These are phyloP conservation scores for Sesamia nonagrioides DNA, from an alignment of 1,140 invertebrate species.

Conservation along the genomic window DNA sequence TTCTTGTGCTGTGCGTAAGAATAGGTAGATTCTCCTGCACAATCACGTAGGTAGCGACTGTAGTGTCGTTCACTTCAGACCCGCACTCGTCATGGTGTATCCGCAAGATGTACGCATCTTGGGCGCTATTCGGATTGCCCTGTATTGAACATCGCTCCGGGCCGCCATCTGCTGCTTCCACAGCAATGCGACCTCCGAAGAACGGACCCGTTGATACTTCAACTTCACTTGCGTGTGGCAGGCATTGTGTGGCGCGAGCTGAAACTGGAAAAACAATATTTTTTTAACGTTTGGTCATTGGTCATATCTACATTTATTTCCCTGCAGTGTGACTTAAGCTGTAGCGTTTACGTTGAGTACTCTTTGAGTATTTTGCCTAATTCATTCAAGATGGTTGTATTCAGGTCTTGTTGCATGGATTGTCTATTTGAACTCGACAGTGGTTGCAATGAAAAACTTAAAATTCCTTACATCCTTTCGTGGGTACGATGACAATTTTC, in stretches of 20 bases:
- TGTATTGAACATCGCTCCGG: slow-evolving; percentile 89
- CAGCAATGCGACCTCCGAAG: slow-evolving; percentile 92
- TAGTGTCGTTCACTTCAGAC: slow-evolving; percentile 91
- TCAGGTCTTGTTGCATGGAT: too few species aligned
- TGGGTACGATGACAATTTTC: slow-evolving; percentile 90
- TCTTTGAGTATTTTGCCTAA: too few species aligned
- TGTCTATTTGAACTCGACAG: too few species aligned
- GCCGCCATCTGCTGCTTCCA: slow-evolving; percentile 90
- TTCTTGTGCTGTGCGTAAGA: slow-evolving; percentile 92
- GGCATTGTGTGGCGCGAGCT: slow-evolving; percentile 91
- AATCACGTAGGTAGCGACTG: slow-evolving; percentile 92
- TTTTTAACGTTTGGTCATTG: background rate
- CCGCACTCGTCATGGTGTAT: slow-evolving; percentile 93
- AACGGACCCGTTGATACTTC: slow-evolving; percentile 93
- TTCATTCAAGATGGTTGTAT: too few species aligned
- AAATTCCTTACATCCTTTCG: slow-evolving; percentile 92
- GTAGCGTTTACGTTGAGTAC: too few species aligned
- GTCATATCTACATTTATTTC: too few species aligned
- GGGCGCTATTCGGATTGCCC: slow-evolving; percentile 89
- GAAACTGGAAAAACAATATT: slow-evolving; percentile 88
- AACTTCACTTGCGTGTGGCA: slow-evolving; percentile 92
- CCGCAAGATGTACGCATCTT: slow-evolving; percentile 91
- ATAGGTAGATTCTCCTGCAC: slow-evolving; percentile 94
- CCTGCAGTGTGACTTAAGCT: too few species aligned
- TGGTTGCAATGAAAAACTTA: background rate